phyloP scores from a whole-genome alignment of 2,797 vertebrate species.

The Halcyon badia region DNA sequence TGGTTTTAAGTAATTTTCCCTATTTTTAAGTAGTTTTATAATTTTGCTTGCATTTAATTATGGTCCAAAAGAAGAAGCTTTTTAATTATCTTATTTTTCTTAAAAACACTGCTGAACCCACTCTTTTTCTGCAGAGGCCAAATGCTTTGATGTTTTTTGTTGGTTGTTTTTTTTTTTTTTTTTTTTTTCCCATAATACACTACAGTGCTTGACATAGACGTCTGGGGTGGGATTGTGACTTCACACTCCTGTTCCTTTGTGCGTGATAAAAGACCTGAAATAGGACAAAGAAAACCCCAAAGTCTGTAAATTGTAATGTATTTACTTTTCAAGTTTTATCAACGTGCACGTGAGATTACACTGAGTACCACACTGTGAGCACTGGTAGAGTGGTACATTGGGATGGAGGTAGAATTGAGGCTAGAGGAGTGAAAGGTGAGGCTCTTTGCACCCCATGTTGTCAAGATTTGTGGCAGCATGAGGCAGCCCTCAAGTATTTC shows the following conservation, averaged over 20 bases:
- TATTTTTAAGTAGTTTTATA: conserved; percentile 18
- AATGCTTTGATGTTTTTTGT: neutral
- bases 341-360: neutral
- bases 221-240: too few relatives aligned
- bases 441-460: neutral
- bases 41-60: neutral
- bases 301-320: neutral
- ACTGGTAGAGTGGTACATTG: neutral
- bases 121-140: neutral
- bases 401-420: neutral
- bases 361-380: fast-evolving
- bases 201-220: neutral
- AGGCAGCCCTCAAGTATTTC: neutral
- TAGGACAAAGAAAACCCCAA: neutral
- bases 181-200: neutral
- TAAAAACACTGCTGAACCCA: conserved; percentile 12
- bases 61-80: neutral
- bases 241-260: neutral
- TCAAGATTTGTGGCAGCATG: neutral
- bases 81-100: conserved; percentile 20
- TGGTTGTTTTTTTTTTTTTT: neutral
- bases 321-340: neutral
- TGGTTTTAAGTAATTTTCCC: neutral
- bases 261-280: neutral
- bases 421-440: neutral